Evolutionary conservation across 2,888 invertebrate species (phyloP), one percentile per base, ranked within the genome.

Genomic region (Alloscopus bannaensis): DNA sequence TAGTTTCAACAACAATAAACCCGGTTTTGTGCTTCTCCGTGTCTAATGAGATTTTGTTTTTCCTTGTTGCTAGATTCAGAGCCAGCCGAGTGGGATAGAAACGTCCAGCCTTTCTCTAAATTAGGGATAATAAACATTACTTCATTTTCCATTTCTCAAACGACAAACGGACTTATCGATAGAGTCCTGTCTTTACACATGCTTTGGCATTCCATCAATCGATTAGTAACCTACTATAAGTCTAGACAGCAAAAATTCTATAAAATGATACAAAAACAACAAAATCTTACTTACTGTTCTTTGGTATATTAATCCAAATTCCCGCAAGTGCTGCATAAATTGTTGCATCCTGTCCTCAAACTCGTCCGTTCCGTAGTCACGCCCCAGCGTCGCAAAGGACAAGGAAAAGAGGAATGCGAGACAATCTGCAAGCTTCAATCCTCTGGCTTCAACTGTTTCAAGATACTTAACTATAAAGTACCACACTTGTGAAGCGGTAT

Each of bases 251-350:
- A 36, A 8, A 6, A 36, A 36, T 36, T 36, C 6, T 29, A 29
- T 59, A 59, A 6, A 20, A 3, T 13, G 3, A 59, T 59, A 59
- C 18, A n/a, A n/a, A 0, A 52, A 31, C 24, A 18, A 16, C 6
- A 18, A 36, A 64, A 40, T 40, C 13, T 65, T 40, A 31, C 81
- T 86, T 85, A 95, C 95, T 91, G 97, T 98, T 87, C 98, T 92
- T 89, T 98, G 98, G 88, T 97, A 99, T 18, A 99, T 97, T 36
- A 99, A 92, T 45, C 99, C 99, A 87, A 99, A 96, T 89, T 99
- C 99, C 81, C 99, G 89, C 62, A 99, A 90, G 89, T 99, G 98
- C 88, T 98, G 98, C 73, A 99, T 89, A 87, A 99, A 98, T 69
- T 94, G 93, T 77, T 95, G 89, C 89, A 98, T 93, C 80, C 94